A percentile compares a stretch with the other conserved stretches of the same genome.
phyloP scores from a whole-genome alignment of 2,113 vertebrate species.

The Microcebus griseorufus region DNA sequence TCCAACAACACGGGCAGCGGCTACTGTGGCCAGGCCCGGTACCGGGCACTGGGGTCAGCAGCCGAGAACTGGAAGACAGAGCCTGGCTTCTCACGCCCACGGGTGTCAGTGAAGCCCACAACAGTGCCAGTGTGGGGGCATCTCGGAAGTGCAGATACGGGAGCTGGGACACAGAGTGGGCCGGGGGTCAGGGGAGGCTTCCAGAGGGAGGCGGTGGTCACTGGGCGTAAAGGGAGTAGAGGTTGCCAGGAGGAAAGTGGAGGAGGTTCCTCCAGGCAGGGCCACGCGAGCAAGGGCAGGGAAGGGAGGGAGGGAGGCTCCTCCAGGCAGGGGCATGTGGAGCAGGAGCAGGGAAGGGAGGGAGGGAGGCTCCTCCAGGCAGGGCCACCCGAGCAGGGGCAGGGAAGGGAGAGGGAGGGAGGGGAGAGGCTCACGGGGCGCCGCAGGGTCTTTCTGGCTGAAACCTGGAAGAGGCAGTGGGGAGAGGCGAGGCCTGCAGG shows the following conservation, averaged over 20 bases:
- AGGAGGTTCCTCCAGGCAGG: too few relatives aligned
- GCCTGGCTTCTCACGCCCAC: not conserved
- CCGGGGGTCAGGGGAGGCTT: not conserved
- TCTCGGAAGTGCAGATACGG: not conserved
- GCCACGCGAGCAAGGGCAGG: too few relatives aligned
- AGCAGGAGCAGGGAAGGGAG: too few relatives aligned
- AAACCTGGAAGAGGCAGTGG: not conserved
- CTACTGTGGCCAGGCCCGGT: not conserved
- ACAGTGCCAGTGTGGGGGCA: not conserved
- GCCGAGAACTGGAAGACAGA: not conserved
- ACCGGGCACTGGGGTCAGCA: not conserved
- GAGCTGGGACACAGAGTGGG: too few relatives aligned
- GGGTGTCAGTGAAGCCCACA: not conserved
- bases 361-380: too few relatives aligned
- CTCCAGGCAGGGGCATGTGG: too few relatives aligned
- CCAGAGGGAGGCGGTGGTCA: not conserved
- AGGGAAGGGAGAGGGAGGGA: not conserved
- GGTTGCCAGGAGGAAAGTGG: not conserved
- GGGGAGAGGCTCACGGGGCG: not conserved
- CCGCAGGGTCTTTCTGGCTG: not conserved
- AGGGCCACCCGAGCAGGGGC: too few relatives aligned
- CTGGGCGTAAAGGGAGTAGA: not conserved
- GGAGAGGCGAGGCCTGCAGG: not conserved
- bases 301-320: too few relatives aligned
- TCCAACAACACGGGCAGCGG: not conserved